Evolutionary conservation across 1,140 invertebrate genomes (phyloP).

Genomic region (Cheumatopsyche charites): DNA sequence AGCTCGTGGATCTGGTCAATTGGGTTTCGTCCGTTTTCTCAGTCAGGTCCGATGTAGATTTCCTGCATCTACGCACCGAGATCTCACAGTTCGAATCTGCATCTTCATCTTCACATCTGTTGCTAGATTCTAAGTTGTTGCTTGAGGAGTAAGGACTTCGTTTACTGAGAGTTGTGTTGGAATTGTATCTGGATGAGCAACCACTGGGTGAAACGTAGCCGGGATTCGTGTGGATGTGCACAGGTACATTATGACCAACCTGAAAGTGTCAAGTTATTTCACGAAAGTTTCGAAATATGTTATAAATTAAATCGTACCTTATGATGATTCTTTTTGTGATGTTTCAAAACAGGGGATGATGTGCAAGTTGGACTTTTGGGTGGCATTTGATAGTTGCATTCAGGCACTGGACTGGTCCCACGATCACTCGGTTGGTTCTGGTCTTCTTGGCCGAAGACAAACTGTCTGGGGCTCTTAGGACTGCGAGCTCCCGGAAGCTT

Average conservation of each 20-base stretch:
- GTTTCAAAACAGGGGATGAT: conserved; percentile 17
- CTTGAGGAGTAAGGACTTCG: conserved; percentile 60
- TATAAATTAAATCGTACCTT: conserved; percentile 28
- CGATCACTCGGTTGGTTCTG: conserved; percentile 50
- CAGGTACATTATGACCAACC: conserved; percentile 47
- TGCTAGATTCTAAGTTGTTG: conserved; percentile 55
- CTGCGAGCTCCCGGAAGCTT: conserved; percentile 53
- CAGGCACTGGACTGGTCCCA: conserved; percentile 51
- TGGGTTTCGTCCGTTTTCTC: conserved; percentile 67
- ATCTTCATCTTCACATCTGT: conserved; percentile 49
- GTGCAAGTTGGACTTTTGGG: conserved; percentile 39
- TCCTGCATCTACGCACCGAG: conserved; percentile 62
- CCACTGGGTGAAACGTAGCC: conserved; percentile 61
- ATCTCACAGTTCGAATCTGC: conserved; percentile 54
- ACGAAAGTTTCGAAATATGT: too few relatives aligned
- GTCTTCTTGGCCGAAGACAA: conserved; percentile 57
- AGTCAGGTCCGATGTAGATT: conserved; percentile 76
- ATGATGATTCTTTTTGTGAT: conserved; percentile 18
- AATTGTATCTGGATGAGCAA: conserved; percentile 56
- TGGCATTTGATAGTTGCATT: conserved; percentile 50
- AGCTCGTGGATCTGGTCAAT: conserved; percentile 66
- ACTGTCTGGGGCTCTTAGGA: conserved; percentile 59
- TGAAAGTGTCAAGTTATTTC: too few relatives aligned
- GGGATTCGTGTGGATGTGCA: conserved; percentile 61
- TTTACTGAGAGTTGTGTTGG: conserved; percentile 57